phyloP scores from a whole-genome alignment of 2,113 vertebrate species.

The Engraulis encrasicolus region DNA sequence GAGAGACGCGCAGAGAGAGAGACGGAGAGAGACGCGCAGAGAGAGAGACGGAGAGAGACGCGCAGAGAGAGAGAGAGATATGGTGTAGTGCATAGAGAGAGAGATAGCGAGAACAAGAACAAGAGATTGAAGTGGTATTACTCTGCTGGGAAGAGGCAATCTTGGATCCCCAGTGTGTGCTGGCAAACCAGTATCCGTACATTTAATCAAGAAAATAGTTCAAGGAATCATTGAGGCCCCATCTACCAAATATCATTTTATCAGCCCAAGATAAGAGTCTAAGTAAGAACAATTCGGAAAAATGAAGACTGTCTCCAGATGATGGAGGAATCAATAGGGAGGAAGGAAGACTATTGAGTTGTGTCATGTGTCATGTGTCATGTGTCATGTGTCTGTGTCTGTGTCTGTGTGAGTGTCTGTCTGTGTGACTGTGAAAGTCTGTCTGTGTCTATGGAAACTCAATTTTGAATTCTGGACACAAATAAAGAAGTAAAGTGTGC shows the following conservation, averaged over 20 bases:
- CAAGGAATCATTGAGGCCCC: constrained; percentile 6
- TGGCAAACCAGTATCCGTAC: background rate
- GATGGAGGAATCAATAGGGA: background rate
- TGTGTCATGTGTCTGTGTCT: no score
- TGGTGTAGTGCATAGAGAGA: no score
- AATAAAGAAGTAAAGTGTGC: no score
- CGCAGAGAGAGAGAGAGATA: background rate
- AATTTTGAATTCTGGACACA: no score
- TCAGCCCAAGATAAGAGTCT: constrained; percentile 10
- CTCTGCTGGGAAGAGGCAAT: background rate
- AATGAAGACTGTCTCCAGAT: constrained; percentile 23
- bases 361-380: background rate
- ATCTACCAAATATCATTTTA: constrained; percentile 28
- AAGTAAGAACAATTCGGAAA: background rate
- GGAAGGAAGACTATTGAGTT: background rate
- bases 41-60: background rate
- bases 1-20: no score
- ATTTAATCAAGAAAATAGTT: constrained; percentile 21
- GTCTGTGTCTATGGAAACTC: no score
- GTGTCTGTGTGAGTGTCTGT: no score
- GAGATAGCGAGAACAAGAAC: background rate
- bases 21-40: background rate
- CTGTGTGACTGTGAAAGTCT: background rate
- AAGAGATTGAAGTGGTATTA: background rate
- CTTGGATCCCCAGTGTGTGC: background rate